These are phyloP conservation scores for Clarias batrachus DNA, from an alignment of 2,113 vertebrate species.

Conservation along the genomic window DNA sequence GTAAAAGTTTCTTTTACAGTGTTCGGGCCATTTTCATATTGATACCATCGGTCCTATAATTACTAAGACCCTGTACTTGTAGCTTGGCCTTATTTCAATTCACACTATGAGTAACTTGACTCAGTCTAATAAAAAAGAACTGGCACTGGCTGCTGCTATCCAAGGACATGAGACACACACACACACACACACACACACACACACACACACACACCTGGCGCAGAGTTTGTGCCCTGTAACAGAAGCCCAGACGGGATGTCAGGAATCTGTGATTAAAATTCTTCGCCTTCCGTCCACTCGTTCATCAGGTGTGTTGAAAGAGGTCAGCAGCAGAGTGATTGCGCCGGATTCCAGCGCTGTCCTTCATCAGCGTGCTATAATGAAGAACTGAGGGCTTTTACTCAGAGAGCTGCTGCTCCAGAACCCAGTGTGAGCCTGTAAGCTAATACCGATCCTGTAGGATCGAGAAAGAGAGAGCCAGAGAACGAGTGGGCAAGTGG, in stretches of 20 bases:
- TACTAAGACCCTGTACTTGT: not conserved
- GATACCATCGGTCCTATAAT: not conserved
- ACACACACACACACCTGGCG: slow-evolving; percentile 48
- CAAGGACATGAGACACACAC: slow-evolving; percentile 32
- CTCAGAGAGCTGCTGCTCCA: slow-evolving; percentile 62
- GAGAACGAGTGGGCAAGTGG: slow-evolving; percentile 50
- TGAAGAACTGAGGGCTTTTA: slow-evolving; percentile 72
- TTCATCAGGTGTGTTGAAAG: slow-evolving; percentile 78
- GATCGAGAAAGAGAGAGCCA: slow-evolving; percentile 8
- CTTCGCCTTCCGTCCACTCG: slow-evolving; percentile 66
- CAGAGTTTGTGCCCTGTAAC: slow-evolving; percentile 34
- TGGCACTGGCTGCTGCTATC: slow-evolving; percentile 31
- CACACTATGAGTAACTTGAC: slow-evolving; percentile 40
- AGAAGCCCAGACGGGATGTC: slow-evolving; percentile 59
- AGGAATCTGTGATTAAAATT: slow-evolving; percentile 75
- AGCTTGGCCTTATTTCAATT: slow-evolving; percentile 9
- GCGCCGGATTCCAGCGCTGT: slow-evolving; percentile 74
- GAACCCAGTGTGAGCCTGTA: slow-evolving; percentile 68
- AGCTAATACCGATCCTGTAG: slow-evolving; percentile 75
- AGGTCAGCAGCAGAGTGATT: slow-evolving; percentile 70
- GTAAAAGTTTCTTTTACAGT: not conserved
- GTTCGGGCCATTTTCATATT: not conserved
- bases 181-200: slow-evolving; percentile 47
- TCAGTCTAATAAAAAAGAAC: slow-evolving; percentile 44
- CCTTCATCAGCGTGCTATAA: slow-evolving; percentile 77